These are phyloP conservation scores for Mantis religiosa DNA, from an alignment of 2,888 invertebrate genomes.

Conservation along the genomic window DNA sequence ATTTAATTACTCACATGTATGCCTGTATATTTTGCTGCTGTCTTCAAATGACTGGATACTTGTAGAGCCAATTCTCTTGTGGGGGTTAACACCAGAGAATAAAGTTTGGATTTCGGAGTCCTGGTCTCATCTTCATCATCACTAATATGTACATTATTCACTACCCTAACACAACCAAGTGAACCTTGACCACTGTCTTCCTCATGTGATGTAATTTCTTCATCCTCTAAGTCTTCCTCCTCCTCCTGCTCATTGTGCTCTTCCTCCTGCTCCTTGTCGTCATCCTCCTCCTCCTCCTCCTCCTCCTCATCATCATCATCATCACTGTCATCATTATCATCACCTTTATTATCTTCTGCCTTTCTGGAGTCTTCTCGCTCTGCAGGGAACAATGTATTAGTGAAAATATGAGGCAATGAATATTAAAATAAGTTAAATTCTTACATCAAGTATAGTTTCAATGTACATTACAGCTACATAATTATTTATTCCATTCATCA, in stretches of 20 bases:
- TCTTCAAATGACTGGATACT: conserved; percentile 78
- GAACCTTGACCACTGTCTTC: conserved; percentile 38
- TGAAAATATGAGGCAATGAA: background rate
- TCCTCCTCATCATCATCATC: too few species aligned
- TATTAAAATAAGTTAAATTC: too few species aligned
- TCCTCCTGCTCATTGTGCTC: background rate
- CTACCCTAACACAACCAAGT: conserved; percentile 58
- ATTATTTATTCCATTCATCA: too few species aligned
- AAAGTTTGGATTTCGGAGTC: conserved; percentile 55
- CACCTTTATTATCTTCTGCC: background rate
- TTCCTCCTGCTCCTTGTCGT: too few species aligned
- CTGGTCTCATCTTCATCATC: conserved; percentile 30
- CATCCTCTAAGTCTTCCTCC: conserved; percentile 39
- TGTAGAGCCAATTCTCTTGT: conserved; percentile 96
- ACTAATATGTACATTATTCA: conserved; percentile 47
- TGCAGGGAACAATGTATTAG: background rate
- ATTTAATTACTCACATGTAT: conserved; percentile 47
- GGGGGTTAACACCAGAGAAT: conserved; percentile 87
- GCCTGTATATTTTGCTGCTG: conserved; percentile 76
- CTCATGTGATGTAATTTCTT: conserved; percentile 41
- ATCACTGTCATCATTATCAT: background rate
- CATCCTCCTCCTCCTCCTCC: background rate
- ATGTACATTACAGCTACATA: background rate
- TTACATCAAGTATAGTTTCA: background rate
- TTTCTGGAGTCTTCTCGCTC: background rate